Conservation (phyloP, 2,888 invertebrate species). For the Adineta ricciae region DNA sequence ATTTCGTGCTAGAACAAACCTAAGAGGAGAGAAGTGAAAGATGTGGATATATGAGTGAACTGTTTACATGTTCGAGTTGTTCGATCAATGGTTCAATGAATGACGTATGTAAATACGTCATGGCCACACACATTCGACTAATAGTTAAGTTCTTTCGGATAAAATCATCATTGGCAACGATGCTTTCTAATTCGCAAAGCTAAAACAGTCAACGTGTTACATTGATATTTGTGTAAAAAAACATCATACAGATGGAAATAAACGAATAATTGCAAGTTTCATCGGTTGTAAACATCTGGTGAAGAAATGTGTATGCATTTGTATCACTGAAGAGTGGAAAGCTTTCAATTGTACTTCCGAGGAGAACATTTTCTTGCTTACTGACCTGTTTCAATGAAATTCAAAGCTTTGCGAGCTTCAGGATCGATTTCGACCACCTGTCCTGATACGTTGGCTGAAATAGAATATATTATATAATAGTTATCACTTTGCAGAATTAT, state of each 20-base stretch:
- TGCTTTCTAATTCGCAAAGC: conserved; percentile 1
- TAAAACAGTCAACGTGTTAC: not conserved
- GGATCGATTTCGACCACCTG: not conserved
- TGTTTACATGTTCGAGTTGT: not conserved
- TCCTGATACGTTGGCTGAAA: not conserved
- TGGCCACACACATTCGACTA: not conserved
- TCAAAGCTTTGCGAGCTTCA: not conserved
- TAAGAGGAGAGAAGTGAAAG: not conserved
- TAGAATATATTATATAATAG: not conserved
- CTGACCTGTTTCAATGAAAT: conserved; percentile 3
- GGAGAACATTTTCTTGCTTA: not conserved
- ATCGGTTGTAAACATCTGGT: not conserved
- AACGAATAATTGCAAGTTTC: not conserved
- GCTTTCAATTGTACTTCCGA: too few species aligned
- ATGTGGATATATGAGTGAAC: not conserved
- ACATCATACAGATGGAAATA: not conserved
- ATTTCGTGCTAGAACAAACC: not conserved
- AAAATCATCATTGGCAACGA: not conserved
- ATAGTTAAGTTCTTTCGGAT: not conserved
- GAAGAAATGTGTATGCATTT: not conserved
- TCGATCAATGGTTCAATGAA: not conserved
- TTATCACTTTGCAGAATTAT: not conserved
- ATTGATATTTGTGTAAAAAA: not conserved
- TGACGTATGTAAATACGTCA: not conserved
- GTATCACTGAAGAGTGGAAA: not conserved